Conservation (phyloP, 2,888 invertebrate genomes). For the Hypsopygia costalis region DNA sequence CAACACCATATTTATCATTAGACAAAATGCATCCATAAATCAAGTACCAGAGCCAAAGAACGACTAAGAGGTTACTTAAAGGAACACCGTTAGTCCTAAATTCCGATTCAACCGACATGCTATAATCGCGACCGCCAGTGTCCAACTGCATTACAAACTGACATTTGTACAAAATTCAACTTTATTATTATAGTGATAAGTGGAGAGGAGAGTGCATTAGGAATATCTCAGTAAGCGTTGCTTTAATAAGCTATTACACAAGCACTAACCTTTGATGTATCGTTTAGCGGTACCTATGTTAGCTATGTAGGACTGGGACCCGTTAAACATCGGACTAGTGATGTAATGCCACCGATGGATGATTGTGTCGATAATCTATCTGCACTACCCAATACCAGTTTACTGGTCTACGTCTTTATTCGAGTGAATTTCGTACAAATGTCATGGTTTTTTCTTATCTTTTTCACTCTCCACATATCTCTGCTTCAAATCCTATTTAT, state of each 20-base stretch:
- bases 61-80: slow-evolving; percentile 32
- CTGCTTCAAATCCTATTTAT: no score
- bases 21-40: slow-evolving; percentile 13
- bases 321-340: slow-evolving; percentile 58
- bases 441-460: no score
- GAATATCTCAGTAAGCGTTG: slow-evolving; percentile 24
- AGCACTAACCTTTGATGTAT: slow-evolving; percentile 70
- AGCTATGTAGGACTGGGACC: slow-evolving; percentile 64
- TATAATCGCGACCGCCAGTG: slow-evolving; percentile 48
- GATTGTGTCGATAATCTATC: slow-evolving; percentile 22
- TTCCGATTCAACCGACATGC: slow-evolving; percentile 37
- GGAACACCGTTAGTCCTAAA: slow-evolving; percentile 55
- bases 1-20: background rate
- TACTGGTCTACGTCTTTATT: no score
- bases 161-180: background rate
- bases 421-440: no score
- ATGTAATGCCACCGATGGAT: slow-evolving; percentile 19
- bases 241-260: slow-evolving; percentile 56
- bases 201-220: background rate
- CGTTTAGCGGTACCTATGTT: slow-evolving; percentile 74
- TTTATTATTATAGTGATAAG: background rate
- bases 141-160: slow-evolving; percentile 1
- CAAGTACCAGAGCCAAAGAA: slow-evolving; percentile 37
- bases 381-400: no score
- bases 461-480: no score